Conservation (phyloP, 2,797 vertebrate genomes). For the Enteromius viviparus region DNA sequence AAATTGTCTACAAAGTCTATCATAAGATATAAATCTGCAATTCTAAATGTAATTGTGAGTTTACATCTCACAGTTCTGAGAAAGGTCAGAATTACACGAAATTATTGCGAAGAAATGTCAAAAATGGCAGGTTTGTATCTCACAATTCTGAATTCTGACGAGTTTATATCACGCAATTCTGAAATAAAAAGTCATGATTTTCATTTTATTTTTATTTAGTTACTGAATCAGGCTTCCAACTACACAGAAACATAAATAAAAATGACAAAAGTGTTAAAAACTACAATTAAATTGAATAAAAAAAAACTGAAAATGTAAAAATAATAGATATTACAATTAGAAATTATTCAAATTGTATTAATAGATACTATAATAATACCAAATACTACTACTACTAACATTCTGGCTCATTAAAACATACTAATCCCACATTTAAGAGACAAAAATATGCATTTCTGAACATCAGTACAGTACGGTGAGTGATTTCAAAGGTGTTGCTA, state of each 20-base stretch:
- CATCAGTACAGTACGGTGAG: not conserved
- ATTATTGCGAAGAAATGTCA: not conserved
- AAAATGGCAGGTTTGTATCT: not conserved
- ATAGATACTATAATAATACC: not conserved
- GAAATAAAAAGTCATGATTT: not conserved
- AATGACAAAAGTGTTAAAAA: not conserved
- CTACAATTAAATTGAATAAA: not conserved
- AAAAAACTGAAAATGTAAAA: not conserved
- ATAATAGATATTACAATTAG: too few species aligned
- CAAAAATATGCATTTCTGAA: not conserved
- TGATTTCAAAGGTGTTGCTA: not conserved
- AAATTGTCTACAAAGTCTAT: too few species aligned
- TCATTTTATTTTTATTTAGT: not conserved
- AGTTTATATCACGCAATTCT: too few species aligned
- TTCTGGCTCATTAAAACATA: not conserved
- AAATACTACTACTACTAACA: not conserved
- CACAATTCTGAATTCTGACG: too few species aligned
- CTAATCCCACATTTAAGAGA: not conserved
- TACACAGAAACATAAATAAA: not conserved
- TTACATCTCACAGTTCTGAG: too few species aligned
- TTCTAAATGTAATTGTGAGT: too few species aligned
- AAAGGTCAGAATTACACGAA: too few species aligned
- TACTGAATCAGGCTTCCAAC: not conserved
- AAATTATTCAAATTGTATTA: not conserved
- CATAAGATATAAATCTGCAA: too few species aligned